Evolutionary conservation across 1,140 invertebrate genomes (phyloP).

Genomic region (Eueides isabella): DNA sequence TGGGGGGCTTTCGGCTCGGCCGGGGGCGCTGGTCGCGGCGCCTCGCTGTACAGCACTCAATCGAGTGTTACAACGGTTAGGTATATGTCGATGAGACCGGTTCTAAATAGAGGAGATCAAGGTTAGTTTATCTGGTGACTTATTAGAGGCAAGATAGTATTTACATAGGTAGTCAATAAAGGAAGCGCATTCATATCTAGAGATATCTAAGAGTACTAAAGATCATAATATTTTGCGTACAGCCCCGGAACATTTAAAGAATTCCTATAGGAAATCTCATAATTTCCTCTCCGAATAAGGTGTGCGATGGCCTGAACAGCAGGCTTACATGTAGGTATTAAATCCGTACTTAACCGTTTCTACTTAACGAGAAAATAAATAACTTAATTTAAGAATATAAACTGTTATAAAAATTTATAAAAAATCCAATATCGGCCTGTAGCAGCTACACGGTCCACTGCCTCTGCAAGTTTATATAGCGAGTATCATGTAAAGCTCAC

Average conservation of each 20-base stretch:
- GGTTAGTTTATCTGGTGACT: slow-evolving; percentile 13
- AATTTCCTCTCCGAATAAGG: background rate
- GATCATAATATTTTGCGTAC: background rate
- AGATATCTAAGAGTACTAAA: background rate
- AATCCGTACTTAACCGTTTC: too few relatives aligned
- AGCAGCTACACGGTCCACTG: too few relatives aligned
- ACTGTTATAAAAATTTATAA: too few relatives aligned
- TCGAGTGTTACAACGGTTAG: slow-evolving; percentile 7
- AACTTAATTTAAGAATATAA: too few relatives aligned
- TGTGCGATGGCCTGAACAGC: background rate
- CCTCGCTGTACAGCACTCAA: slow-evolving; percentile 14
- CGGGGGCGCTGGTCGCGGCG: slow-evolving; percentile 9
- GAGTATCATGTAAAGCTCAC: slow-evolving; percentile 4
- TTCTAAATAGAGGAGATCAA: slow-evolving; percentile 12
- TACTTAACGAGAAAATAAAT: background rate
- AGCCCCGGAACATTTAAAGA: background rate
- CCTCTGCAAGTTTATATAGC: background rate
- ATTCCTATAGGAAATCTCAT: background rate
- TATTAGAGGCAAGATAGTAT: background rate
- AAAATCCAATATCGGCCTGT: too few relatives aligned
- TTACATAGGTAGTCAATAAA: background rate
- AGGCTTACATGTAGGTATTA: background rate
- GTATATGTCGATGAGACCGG: slow-evolving; percentile 16
- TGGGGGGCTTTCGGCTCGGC: slow-evolving; percentile 8
- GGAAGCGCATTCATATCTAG: background rate